Conservation (phyloP, 2,797 vertebrate genomes). For the Cercopithecus neglectus region DNA sequence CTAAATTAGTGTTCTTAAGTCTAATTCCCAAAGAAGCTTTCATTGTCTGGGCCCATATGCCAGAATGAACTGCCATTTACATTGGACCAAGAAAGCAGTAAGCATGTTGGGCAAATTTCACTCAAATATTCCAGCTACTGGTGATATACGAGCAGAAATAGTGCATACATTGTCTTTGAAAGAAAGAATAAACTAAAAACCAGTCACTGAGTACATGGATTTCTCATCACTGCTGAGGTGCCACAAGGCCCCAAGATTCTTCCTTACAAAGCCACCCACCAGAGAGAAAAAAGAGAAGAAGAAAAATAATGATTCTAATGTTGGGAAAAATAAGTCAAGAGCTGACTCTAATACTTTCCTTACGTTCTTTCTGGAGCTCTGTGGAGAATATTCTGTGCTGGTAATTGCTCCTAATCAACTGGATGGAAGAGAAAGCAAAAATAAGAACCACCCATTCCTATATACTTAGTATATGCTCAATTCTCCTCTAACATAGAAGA, state of each 20-base stretch:
- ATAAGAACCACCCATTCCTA: not conserved
- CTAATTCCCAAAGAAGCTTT: conserved; percentile 18
- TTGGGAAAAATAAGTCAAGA: conserved; percentile 47
- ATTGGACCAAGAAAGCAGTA: not conserved
- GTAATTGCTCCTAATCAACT: conserved; percentile 32
- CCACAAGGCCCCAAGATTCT: not conserved
- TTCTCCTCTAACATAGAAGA: not conserved
- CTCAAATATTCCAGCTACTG: not conserved
- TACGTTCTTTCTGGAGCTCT: conserved; percentile 1
- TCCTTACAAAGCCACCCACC: not conserved
- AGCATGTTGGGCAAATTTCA: not conserved
- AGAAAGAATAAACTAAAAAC: conserved; percentile 49
- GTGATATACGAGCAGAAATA: not conserved
- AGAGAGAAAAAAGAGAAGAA: not conserved
- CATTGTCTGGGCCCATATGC: not conserved
- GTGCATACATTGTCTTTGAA: not conserved
- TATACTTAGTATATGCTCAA: not conserved
- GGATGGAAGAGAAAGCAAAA: conserved; percentile 35
- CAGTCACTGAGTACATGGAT: not conserved
- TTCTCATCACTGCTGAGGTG: not conserved
- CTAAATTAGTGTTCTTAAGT: conserved; percentile 39
- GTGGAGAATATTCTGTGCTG: not conserved
- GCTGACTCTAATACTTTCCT: not conserved
- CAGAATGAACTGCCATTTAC: conserved; percentile 32
- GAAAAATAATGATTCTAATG: not conserved